phyloP scores from a whole-genome alignment of 2,888 invertebrate species.

The Tiliacea citrago region DNA sequence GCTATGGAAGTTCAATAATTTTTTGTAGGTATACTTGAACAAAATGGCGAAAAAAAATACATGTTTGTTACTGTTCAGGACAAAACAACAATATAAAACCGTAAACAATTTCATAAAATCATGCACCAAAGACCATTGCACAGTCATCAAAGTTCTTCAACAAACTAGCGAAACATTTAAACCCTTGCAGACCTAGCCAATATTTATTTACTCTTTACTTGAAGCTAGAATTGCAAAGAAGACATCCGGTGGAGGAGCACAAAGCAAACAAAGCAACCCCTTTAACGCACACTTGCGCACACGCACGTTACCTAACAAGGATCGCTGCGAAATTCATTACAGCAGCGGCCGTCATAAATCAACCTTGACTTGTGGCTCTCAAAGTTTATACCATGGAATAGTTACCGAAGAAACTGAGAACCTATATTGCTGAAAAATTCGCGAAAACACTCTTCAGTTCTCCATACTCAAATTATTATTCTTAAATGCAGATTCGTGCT shows the following conservation, averaged over 20 bases:
- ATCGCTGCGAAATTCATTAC: conserved; percentile 82
- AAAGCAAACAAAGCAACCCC: conserved; percentile 76
- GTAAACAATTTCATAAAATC: background rate
- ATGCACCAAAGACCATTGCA: background rate
- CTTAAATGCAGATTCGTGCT: background rate
- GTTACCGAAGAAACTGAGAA: background rate
- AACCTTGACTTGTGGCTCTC: conserved; percentile 67
- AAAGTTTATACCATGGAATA: conserved; percentile 56
- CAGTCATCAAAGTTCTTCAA: background rate
- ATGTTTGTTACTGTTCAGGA: background rate
- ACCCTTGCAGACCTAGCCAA: conserved; percentile 6
- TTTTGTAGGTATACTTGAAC: too few relatives aligned
- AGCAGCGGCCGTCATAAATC: conserved; percentile 73
- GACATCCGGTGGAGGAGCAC: conserved; percentile 62
- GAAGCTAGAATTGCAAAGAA: conserved; percentile 58
- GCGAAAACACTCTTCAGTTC: too few relatives aligned
- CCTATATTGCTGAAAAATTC: too few relatives aligned
- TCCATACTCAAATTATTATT: background rate
- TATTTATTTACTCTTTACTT: conserved; percentile 50
- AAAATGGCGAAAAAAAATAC: too few relatives aligned
- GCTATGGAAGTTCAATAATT: too few relatives aligned
- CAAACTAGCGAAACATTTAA: conserved; percentile 4
- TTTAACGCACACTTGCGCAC: conserved; percentile 75
- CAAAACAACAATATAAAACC: background rate
- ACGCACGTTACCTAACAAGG: conserved; percentile 80